These are phyloP conservation scores for Lagorchestes hirsutus DNA, from an alignment of 2,797 vertebrate genomes.

Conservation along the genomic window DNA sequence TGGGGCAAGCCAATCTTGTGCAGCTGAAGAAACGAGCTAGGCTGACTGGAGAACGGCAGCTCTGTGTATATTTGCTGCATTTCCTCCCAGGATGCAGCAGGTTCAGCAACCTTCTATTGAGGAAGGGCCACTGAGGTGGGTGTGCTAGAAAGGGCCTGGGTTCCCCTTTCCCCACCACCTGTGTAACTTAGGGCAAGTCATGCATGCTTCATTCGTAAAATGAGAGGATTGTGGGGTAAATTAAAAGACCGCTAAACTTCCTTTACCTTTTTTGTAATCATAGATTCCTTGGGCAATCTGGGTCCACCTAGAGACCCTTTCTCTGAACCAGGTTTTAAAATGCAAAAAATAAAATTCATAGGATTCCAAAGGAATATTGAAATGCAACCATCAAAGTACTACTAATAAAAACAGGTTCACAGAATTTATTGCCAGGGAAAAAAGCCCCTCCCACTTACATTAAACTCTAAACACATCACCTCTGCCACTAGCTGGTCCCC, in stretches of 20 bases:
- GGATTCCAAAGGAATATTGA: neutral
- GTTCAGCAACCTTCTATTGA: conserved; percentile 3
- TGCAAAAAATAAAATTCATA: neutral
- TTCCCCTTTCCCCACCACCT: neutral
- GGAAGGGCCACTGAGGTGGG: neutral
- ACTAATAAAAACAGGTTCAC: neutral
- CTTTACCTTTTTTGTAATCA: neutral
- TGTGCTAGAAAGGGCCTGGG: neutral
- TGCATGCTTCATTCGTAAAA: neutral
- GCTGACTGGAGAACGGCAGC: neutral
- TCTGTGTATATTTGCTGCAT: conserved; percentile 44
- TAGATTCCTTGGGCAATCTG: neutral
- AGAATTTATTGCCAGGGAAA: neutral
- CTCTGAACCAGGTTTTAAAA: neutral
- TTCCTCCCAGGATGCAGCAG: conserved; percentile 32
- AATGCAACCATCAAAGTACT: neutral
- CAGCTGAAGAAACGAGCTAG: conserved; percentile 16
- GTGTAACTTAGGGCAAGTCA: neutral
- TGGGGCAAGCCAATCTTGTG: conserved; percentile 12
- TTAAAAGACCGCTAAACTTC: neutral
- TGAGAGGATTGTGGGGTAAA: neutral
- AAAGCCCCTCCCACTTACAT: neutral
- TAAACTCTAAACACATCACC: neutral
- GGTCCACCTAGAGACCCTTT: neutral
- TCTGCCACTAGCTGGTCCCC: neutral